Percentiles rank a stretch among this genome's conserved stretches.
Conservation (phyloP, 2,888 invertebrate species). For the Resseliella maxima region DNA sequence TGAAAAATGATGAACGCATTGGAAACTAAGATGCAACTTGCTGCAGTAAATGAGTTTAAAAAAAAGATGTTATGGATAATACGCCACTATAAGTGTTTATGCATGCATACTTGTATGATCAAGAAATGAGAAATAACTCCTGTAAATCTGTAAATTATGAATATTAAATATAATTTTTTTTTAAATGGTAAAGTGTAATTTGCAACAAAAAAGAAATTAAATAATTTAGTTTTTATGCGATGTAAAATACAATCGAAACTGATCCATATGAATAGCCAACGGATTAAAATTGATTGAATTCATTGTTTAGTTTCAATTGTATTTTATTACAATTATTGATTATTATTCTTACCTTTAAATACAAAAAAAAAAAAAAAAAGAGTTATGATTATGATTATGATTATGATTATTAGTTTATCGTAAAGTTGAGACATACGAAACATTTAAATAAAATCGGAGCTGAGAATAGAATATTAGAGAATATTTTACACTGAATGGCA, state of each 20-base stretch:
- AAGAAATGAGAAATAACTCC: conserved; percentile 47
- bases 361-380: neutral
- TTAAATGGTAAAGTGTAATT: conserved; percentile 26
- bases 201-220: conserved; percentile 48
- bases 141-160: conserved; percentile 55
- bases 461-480: conserved; percentile 5
- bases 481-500: neutral
- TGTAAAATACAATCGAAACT: neutral
- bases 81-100: conserved; percentile 22
- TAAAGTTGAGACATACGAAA: conserved; percentile 12
- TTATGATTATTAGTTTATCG: conserved; percentile 37
- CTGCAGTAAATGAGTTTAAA: neutral
- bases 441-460: conserved; percentile 22
- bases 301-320: neutral
- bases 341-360: conserved; percentile 24
- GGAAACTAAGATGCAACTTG: conserved; percentile 14
- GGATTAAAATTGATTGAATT: neutral
- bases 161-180: conserved; percentile 55
- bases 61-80: conserved; percentile 14
- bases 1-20: neutral
- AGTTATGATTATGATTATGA: neutral
- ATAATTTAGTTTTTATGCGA: conserved; percentile 21
- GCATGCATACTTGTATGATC: conserved; percentile 24
- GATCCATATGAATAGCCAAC: neutral
- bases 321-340: conserved; percentile 29